Conservation (phyloP, 2,113 vertebrate genomes). For the Ophthalmolycus amberensis region DNA sequence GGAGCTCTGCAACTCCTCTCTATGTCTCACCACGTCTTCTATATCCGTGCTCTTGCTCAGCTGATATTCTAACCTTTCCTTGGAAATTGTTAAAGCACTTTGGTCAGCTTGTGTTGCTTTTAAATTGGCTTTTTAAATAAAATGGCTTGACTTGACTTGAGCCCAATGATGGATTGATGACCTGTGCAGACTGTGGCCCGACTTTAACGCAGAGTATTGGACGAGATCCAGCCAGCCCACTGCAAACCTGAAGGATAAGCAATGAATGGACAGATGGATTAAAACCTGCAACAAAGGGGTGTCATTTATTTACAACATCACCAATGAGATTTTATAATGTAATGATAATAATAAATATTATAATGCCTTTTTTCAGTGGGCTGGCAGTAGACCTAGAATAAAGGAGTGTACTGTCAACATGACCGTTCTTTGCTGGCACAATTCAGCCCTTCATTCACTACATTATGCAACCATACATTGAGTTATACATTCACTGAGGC, state of each 20-base stretch:
- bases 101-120: neutral
- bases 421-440: neutral
- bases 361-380: neutral
- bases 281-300: neutral
- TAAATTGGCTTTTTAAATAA: neutral
- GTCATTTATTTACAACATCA: neutral
- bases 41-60: neutral
- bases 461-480: constrained; percentile 16
- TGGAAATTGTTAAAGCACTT: neutral
- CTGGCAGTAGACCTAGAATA: neutral
- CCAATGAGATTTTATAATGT: neutral
- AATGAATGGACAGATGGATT: neutral
- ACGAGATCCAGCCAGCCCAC: neutral
- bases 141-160: neutral
- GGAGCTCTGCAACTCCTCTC: too few relatives aligned
- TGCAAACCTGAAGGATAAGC: neutral
- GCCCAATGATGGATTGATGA: neutral
- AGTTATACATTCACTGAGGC: neutral
- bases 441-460: constrained; percentile 1
- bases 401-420: neutral
- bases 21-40: neutral
- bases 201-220: neutral
- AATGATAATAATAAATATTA: neutral
- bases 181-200: neutral
- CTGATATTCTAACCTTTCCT: neutral